These are phyloP conservation scores for Endotricha flammealis DNA, from an alignment of 2,888 invertebrate genomes.

Conservation along the genomic window DNA sequence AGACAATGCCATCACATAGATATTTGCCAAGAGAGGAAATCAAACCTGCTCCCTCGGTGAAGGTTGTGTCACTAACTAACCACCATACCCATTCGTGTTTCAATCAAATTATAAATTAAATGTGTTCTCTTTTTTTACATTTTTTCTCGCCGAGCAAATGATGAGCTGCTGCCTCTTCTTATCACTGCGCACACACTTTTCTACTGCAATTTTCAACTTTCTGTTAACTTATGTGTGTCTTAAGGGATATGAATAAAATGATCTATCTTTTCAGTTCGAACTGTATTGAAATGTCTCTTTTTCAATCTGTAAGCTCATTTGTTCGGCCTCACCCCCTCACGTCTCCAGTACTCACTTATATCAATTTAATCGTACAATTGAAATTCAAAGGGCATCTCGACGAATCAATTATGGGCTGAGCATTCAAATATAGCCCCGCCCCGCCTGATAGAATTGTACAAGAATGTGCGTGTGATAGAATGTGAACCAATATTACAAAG, in stretches of 20 bases:
- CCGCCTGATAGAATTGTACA: slow-evolving; percentile 66
- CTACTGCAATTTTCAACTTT: too few relatives aligned
- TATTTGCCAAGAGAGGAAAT: too few relatives aligned
- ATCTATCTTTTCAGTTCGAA: too few relatives aligned
- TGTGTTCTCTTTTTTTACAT: not conserved
- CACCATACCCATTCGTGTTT: too few relatives aligned
- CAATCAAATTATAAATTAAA: not conserved
- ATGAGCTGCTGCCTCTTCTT: too few relatives aligned
- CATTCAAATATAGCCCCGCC: slow-evolving; percentile 64
- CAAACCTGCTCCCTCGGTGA: too few relatives aligned
- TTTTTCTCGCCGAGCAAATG: too few relatives aligned
- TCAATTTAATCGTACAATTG: slow-evolving; percentile 73
- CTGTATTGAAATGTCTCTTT: not conserved
- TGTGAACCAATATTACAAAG: slow-evolving; percentile 59
- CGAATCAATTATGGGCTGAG: slow-evolving; percentile 65
- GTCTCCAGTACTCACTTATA: slow-evolving; percentile 51
- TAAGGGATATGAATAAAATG: too few relatives aligned
- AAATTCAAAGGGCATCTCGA: slow-evolving; percentile 65
- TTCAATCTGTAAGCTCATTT: slow-evolving; percentile 29
- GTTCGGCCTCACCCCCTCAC: slow-evolving; percentile 40
- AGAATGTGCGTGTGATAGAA: slow-evolving; percentile 75
- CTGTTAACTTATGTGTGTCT: too few relatives aligned
- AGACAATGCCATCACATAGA: too few relatives aligned
- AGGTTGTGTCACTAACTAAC: too few relatives aligned
- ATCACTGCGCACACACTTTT: too few relatives aligned